Evolutionary conservation across 2,797 vertebrate species (phyloP).

Genomic region (Pygocentrus nattereri): DNA sequence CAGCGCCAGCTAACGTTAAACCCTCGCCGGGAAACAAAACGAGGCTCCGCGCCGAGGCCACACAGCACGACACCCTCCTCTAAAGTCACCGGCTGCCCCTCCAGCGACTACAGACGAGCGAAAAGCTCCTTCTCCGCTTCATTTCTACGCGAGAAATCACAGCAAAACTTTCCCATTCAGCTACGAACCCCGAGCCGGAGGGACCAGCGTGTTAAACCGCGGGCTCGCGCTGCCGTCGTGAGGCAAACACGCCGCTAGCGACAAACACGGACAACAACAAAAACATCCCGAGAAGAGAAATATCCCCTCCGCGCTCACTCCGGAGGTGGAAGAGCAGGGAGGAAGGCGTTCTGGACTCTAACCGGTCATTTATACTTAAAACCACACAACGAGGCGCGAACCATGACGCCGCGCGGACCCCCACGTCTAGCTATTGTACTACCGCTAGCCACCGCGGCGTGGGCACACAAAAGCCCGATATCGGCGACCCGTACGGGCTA

Average conservation of each 20-base stretch:
- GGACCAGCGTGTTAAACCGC: neutral
- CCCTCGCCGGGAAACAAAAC: neutral
- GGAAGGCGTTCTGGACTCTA: neutral
- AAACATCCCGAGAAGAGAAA: no score
- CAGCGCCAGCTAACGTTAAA: neutral
- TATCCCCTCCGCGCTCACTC: neutral
- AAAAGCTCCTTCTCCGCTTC: neutral
- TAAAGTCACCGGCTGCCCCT: neutral
- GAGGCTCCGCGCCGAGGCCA: neutral
- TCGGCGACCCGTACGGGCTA: neutral
- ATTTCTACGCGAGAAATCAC: neutral
- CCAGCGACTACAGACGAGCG: neutral
- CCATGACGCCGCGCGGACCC: neutral
- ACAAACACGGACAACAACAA: neutral
- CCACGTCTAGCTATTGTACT: constrained; percentile 42
- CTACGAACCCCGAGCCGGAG: neutral
- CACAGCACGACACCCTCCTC: neutral
- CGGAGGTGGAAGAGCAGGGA: neutral
- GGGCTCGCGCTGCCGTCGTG: neutral
- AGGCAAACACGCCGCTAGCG: neutral
- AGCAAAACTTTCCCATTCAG: constrained; percentile 1
- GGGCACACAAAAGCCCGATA: constrained; percentile 48
- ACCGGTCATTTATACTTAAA: neutral
- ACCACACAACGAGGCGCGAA: neutral
- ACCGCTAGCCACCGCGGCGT: constrained; percentile 31